Conservation (phyloP, 1,140 invertebrate species). For the Epicauta chinensis region DNA sequence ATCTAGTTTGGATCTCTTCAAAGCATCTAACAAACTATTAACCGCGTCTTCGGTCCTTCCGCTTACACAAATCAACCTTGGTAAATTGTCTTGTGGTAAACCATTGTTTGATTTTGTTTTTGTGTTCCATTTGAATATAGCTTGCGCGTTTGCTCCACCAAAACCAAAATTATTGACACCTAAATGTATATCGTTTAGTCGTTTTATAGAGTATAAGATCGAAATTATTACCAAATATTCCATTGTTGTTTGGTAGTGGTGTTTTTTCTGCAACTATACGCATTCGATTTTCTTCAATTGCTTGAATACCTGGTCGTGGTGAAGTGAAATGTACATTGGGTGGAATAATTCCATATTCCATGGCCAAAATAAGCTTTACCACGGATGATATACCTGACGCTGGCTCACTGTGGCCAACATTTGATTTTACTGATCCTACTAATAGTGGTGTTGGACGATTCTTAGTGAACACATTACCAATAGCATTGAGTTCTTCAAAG, state of each 20-base stretch:
- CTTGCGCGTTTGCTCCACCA: constrained; percentile 60
- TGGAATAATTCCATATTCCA: constrained; percentile 66
- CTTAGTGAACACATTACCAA: constrained; percentile 74
- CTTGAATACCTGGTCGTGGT: constrained; percentile 67
- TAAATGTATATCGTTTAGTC: no score
- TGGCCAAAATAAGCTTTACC: constrained; percentile 71
- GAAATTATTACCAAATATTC: constrained; percentile 41
- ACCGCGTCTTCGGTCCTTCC: constrained; percentile 64
- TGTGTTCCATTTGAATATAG: constrained; percentile 52
- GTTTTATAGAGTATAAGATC: no score
- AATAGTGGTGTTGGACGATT: constrained; percentile 60
- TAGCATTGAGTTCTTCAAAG: constrained; percentile 79
- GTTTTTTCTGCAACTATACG: constrained; percentile 62
- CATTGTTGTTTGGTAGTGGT: constrained; percentile 50
- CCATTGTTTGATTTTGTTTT: constrained; percentile 48
- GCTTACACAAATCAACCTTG: constrained; percentile 55
- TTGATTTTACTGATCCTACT: constrained; percentile 90
- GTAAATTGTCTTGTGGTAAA: constrained; percentile 44
- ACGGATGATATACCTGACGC: constrained; percentile 81
- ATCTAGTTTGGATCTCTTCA: constrained; percentile 54
- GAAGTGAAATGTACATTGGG: constrained; percentile 73
- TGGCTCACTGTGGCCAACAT: constrained; percentile 89
- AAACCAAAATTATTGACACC: constrained; percentile 57
- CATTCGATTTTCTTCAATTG: constrained; percentile 62
- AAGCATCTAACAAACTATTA: constrained; percentile 57